Base-by-base conservation (phyloP, 30 jellyfish, hydroid and myxozoan genomes). In the Aurelia sp. region DNA sequence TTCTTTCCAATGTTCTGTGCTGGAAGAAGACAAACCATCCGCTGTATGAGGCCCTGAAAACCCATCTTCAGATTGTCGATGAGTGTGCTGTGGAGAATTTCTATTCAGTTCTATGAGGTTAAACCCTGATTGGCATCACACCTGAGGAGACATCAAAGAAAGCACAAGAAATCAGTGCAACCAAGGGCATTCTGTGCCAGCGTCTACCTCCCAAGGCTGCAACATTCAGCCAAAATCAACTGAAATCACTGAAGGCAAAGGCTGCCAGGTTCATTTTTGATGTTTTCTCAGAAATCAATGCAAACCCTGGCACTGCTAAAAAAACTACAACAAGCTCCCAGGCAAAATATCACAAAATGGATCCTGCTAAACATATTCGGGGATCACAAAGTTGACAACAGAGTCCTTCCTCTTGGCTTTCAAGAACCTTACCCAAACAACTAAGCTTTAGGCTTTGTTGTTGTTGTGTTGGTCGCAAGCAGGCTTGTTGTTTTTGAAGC, bases 81-180 rank as follows among this genome's bases (percentile, higher is more conserved):
- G 67, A 57, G 67, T 57, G 8, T 57, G 22, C 67, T 57, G 67
- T 57, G 67, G 67, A 57, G 67, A 57, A 57, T 57, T 57, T 57
- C 47, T 5, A 35, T 5, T 35, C 47, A 35, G 47, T 35, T n/a
- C n/a, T 35, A 35, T 2, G 47, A 5, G 47, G 5, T 5, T 13
- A 57, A 57, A 57, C 67, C 4, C 3, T 4, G 8, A 13, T 19
- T 8, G 3, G 19, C 67, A 57, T 8, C 67, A 57, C 9, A 57
- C 22, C 67, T 4, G 3, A 35, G 19, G 67, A 57, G 22, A 57
- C 8, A 16, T 3, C 22, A 16, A 57, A 57, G 22, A 57, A 57
- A 19, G 67, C 67, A 57, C 19, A 13, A 4, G 67, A 57, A 57
- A 8, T 57, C 22, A 57, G 67, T 57, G 67, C 67, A 57, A 57